Conservation (phyloP, 2,113 vertebrate species). For the Syngnathus scovelli region DNA sequence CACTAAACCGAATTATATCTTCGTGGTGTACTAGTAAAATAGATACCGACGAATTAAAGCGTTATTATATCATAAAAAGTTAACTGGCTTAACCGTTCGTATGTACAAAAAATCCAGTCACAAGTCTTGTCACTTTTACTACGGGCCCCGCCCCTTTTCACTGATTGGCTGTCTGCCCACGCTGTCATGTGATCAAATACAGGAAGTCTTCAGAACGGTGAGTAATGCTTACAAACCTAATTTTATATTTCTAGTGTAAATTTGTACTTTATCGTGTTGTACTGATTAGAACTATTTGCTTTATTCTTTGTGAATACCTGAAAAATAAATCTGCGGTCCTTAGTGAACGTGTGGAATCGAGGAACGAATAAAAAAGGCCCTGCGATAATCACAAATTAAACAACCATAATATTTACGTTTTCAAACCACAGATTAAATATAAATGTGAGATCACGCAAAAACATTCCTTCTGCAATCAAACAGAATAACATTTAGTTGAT, state of each 20-base stretch:
- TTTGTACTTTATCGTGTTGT: background rate
- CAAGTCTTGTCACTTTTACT: conserved; percentile 5
- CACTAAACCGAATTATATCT: background rate
- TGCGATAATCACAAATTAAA: conserved; percentile 1
- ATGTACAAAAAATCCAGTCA: background rate
- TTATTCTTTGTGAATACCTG: background rate
- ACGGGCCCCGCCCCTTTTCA: background rate
- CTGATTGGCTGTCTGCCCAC: conserved; percentile 33
- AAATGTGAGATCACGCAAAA: too few species aligned
- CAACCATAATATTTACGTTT: background rate
- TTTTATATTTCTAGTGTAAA: background rate
- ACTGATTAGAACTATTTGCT: background rate
- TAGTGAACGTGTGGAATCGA: background rate
- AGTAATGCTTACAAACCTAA: conserved; percentile 15
- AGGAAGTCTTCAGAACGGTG: conserved; percentile 35
- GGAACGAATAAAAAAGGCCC: background rate
- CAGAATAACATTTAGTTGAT: too few species aligned
- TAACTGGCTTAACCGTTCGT: background rate
- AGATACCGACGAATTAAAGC: background rate
- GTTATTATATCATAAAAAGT: background rate
- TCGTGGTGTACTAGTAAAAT: background rate
- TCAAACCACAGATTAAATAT: background rate
- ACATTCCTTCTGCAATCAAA: too few species aligned
- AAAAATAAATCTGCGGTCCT: background rate
- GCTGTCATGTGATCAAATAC: conserved; percentile 43